Base-by-base conservation (phyloP, 2,113 vertebrate genomes). In the Mixornis gularis region DNA sequence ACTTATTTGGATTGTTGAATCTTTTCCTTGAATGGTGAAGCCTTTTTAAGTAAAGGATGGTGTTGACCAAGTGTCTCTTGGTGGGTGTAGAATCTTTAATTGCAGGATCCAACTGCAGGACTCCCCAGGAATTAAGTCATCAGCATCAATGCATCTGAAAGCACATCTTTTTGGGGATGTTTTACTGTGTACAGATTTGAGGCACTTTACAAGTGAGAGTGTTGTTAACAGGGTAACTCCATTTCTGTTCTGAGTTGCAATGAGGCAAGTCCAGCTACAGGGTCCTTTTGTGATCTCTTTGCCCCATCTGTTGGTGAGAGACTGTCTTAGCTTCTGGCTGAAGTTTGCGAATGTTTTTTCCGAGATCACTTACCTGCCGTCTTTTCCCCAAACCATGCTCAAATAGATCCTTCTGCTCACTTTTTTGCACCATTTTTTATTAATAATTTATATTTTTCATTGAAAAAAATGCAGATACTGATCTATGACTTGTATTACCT, bases 301-400 rank as follows among this genome's bases (percentile, higher is more conserved):
- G 66, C 94, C 5, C 94, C 96, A 87, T 93, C 95, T 96, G 71
- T 68, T 74, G 96, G 82, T 85, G 34, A 93, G 22, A 91, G 18
- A 4, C 13, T 65, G 30, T 27, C 30, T 41, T n/a, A 18, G 36
- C 9, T 38, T 63, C 41, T 60, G 30, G 17, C 9, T 87, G 41
- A n/a, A n/a, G 80, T 66, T 64, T 22, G 30, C 1, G 2, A 13
- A 4, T 8, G 1, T 34, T 3, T 59, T 83, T 24, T 58, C 4
- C 40, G 41, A 48, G 22, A 43, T 24, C 0, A 1, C 1, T 62
- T 56, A 24, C 7, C 34, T 87, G 8, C 15, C 3, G 5, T 46
- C 34, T 79, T 48, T 52, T n/a, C n/a, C 36, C n/a, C 40, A 56
- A 94, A 65, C 18, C 5, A n/a, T 17, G 5, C 15, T 84, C 26